Evolutionary conservation across 30 jellyfish, hydroid and myxozoan genomes (phyloP).

Genomic region (Mastigias papua): DNA sequence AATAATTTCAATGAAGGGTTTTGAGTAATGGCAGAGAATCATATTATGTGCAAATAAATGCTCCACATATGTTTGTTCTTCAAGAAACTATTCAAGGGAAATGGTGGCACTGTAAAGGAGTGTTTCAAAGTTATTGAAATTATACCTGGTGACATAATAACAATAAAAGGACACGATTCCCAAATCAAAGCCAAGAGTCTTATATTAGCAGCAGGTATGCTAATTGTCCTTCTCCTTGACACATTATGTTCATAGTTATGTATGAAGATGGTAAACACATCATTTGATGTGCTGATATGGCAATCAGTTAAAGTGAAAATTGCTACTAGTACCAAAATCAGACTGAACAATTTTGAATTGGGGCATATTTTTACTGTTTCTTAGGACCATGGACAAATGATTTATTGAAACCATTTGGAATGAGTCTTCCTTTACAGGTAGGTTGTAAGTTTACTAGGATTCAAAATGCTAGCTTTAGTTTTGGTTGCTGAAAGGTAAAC

Average conservation of each 20-base stretch:
- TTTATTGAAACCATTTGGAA: constrained; percentile 42
- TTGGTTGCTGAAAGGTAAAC: no score
- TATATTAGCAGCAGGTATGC: constrained; percentile 79
- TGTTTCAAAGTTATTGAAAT: constrained; percentile 49
- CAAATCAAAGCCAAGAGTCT: constrained; percentile 32
- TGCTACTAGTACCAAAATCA: not conserved
- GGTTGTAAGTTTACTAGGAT: no score
- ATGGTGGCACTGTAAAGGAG: constrained; percentile 73
- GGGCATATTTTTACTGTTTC: not conserved
- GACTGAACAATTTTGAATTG: not conserved
- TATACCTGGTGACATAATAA: constrained; percentile 66
- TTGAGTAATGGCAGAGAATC: no score
- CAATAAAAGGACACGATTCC: constrained; percentile 31
- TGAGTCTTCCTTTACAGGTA: constrained; percentile 77
- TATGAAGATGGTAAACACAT: no score
- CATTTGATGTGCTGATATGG: no score
- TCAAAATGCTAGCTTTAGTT: no score
- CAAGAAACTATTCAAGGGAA: constrained; percentile 6
- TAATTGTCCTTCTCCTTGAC: not conserved
- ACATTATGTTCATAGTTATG: no score
- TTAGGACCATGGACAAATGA: constrained; percentile 85
- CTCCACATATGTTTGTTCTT: no score
- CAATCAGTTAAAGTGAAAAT: no score
- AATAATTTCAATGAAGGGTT: no score
- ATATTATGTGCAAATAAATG: no score